Percentiles rank a stretch among this genome's conserved stretches.
phyloP scores from a whole-genome alignment of 2,888 invertebrate species.

The Gymnoscelis rufifasciata region DNA sequence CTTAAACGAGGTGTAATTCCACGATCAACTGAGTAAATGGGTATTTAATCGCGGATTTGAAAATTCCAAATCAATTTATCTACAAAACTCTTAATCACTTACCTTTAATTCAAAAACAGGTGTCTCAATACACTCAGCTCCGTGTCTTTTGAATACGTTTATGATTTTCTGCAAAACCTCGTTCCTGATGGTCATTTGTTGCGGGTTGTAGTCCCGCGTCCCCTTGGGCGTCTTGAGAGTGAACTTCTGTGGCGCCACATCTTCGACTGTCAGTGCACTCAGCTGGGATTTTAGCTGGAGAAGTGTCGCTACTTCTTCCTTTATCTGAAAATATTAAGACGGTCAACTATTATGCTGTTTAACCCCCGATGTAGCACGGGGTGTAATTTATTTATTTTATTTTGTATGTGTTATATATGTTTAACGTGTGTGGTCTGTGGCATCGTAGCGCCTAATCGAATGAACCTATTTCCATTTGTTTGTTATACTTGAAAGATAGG shows the following conservation, averaged over 20 bases:
- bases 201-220: slow-evolving; percentile 95
- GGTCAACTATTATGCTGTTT: too few relatives aligned
- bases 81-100: slow-evolving; percentile 2
- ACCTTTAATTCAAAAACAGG: slow-evolving; percentile 98
- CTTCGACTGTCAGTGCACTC: slow-evolving; percentile 80
- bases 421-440: too few relatives aligned
- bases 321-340: slow-evolving; percentile 85
- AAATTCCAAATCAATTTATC: too few relatives aligned
- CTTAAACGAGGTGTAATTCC: too few relatives aligned
- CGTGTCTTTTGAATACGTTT: slow-evolving; percentile 95
- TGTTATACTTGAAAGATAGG: too few relatives aligned
- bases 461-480: too few relatives aligned
- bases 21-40: too few relatives aligned
- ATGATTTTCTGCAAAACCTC: slow-evolving; percentile 91
- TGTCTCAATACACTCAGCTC: slow-evolving; percentile 98
- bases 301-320: slow-evolving; percentile 90
- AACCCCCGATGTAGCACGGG: too few relatives aligned
- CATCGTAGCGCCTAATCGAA: too few relatives aligned
- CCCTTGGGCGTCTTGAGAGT: slow-evolving; percentile 95
- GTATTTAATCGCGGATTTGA: too few relatives aligned
- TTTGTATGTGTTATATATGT: too few relatives aligned
- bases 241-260: slow-evolving; percentile 85
- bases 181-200: slow-evolving; percentile 95
- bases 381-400: too few relatives aligned
- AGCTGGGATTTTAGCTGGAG: slow-evolving; percentile 88